phyloP scores from a whole-genome alignment of 2,113 vertebrate species.

The Otus sunia region DNA sequence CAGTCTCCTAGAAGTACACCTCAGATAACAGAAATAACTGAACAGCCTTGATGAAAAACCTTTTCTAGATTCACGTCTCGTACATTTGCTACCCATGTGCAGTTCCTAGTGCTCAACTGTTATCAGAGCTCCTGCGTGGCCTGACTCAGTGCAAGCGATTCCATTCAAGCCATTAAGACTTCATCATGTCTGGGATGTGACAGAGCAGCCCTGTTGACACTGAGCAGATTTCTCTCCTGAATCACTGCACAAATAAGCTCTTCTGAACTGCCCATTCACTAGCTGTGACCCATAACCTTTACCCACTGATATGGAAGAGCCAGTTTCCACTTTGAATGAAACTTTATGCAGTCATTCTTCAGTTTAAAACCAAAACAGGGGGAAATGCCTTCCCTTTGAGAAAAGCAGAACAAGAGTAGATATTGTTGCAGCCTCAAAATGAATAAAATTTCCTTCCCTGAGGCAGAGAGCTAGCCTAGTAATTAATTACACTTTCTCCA shows the following conservation, averaged over 20 bases:
- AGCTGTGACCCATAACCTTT: slow-evolving; percentile 28
- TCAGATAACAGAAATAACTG: neutral
- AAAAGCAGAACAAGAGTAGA: slow-evolving; percentile 34
- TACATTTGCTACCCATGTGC: neutral
- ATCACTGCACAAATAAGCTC: neutral
- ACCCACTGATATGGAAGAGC: neutral
- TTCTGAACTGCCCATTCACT: neutral
- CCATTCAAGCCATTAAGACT: neutral
- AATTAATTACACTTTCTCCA: slow-evolving; percentile 56
- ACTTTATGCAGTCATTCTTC: neutral
- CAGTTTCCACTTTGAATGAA: neutral
- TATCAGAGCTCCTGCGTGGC: neutral
- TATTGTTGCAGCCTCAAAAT: slow-evolving; percentile 14
- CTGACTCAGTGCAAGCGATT: neutral
- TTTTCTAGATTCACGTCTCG: neutral
- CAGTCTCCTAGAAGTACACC: neutral
- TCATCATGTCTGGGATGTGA: neutral
- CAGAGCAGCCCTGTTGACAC: neutral
- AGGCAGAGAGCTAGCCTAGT: neutral
- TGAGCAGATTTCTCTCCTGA: neutral
- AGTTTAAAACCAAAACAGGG: neutral
- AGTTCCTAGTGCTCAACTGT: neutral
- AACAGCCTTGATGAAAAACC: neutral
- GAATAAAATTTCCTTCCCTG: slow-evolving; percentile 24
- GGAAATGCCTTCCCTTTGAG: slow-evolving; percentile 20